phyloP scores from a whole-genome alignment of 2,113 vertebrate species.

The Platycercus adscitus region DNA sequence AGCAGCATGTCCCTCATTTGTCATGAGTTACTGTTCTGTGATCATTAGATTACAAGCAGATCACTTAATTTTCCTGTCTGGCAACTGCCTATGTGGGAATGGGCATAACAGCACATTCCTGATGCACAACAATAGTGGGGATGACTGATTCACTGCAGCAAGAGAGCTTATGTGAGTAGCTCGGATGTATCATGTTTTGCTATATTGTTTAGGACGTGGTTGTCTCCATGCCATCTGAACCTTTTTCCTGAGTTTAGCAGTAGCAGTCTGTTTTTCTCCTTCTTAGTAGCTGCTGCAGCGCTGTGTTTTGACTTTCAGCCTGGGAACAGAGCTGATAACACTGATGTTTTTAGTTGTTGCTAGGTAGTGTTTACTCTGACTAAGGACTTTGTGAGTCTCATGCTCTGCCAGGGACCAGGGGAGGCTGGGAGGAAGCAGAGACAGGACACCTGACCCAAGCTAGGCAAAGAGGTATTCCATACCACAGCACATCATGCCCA shows the following conservation, averaged over 20 bases:
- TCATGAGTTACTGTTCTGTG: background rate
- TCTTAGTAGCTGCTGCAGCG: too few relatives aligned
- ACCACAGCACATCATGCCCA: too few relatives aligned
- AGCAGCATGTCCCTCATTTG: background rate
- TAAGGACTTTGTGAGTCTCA: too few relatives aligned
- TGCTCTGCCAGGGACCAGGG: too few relatives aligned
- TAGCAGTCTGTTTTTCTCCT: too few relatives aligned
- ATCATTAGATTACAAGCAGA: background rate
- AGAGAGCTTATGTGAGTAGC: background rate
- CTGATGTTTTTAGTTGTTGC: too few relatives aligned
- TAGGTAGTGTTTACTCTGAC: too few relatives aligned
- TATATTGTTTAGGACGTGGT: background rate
- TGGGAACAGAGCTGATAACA: too few relatives aligned
- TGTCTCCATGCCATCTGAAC: background rate
- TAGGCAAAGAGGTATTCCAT: too few relatives aligned
- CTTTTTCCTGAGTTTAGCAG: background rate
- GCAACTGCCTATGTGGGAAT: background rate
- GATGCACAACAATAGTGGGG: background rate
- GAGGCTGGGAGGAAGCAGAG: too few relatives aligned
- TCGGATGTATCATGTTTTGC: background rate
- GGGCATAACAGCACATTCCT: background rate
- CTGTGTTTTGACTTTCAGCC: too few relatives aligned
- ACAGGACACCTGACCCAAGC: too few relatives aligned
- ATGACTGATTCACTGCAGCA: background rate
- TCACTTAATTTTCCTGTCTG: background rate